phyloP scores from a whole-genome alignment of 2,888 invertebrate species.

The Seira ritae region DNA sequence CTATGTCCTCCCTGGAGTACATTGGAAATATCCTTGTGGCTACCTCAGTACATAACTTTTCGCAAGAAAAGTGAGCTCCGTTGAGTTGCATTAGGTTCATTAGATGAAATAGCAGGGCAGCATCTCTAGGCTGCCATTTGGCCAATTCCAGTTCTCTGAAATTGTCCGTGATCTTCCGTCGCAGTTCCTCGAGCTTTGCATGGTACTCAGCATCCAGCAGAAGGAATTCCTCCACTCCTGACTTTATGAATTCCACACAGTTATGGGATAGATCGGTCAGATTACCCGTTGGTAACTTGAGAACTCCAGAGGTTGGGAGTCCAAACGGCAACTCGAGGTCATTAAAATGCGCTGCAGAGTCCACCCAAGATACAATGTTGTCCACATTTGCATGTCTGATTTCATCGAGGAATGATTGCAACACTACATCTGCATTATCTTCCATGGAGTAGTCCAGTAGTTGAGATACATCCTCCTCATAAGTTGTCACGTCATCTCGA shows the following conservation, averaged over 20 bases:
- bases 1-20: conserved; percentile 59
- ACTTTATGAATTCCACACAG: conserved; percentile 60
- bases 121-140: conserved; percentile 50
- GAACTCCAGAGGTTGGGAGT: conserved; percentile 47
- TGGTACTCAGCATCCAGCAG: conserved; percentile 71
- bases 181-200: conserved; percentile 68
- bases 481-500: neutral
- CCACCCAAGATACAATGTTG: conserved; percentile 61
- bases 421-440: conserved; percentile 49
- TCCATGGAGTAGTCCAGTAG: conserved; percentile 12
- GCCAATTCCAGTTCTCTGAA: conserved; percentile 40
- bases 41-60: conserved; percentile 57
- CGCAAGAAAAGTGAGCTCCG: conserved; percentile 28
- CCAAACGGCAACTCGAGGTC: conserved; percentile 67
- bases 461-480: neutral
- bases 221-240: conserved; percentile 66
- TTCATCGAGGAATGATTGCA: conserved; percentile 64
- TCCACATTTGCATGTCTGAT: conserved; percentile 64
- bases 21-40: conserved; percentile 61
- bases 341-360: conserved; percentile 41
- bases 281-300: conserved; percentile 57
- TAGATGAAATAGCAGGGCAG: conserved; percentile 56
- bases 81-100: conserved; percentile 36
- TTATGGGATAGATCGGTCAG: neutral
- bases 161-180: conserved; percentile 42